phyloP scores from a whole-genome alignment of 2,888 invertebrate species.

The Parthenolecanium corni region DNA sequence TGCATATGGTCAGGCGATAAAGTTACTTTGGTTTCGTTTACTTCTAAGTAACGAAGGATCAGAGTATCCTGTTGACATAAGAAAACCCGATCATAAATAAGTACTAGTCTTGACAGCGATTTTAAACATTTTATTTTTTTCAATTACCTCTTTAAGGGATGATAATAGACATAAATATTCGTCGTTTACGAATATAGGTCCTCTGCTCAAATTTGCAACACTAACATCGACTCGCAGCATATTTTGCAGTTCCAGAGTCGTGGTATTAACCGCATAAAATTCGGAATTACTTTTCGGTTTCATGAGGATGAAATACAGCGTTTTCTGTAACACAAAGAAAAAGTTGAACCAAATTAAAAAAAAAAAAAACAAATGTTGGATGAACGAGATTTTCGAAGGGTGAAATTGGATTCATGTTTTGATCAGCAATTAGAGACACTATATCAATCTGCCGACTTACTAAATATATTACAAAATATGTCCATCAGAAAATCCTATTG shows the following conservation, averaged over 20 bases:
- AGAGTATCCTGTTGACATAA: conserved; percentile 1
- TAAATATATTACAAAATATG: too few species aligned
- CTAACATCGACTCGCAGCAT: conserved; percentile 4
- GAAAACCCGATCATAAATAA: background rate
- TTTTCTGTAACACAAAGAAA: conserved; percentile 2
- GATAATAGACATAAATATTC: conserved; percentile 13
- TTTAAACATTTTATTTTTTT: background rate
- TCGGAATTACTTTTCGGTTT: conserved; percentile 5
- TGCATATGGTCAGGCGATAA: conserved; percentile 41
- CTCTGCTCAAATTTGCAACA: background rate
- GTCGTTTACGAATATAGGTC: conserved; percentile 18
- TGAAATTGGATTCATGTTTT: too few species aligned
- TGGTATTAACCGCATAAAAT: conserved; percentile 7
- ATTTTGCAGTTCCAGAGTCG: conserved; percentile 11
- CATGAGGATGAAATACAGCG: conserved; percentile 14
- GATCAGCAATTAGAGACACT: too few species aligned
- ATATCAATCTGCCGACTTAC: too few species aligned
- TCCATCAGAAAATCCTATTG: too few species aligned
- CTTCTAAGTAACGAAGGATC: conserved; percentile 7
- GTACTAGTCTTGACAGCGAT: background rate
- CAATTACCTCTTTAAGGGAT: conserved; percentile 6
- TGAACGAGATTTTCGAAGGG: too few species aligned
- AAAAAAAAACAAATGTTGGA: background rate
- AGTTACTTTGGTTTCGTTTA: conserved; percentile 5
- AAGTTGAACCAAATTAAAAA: background rate